phyloP scores from a whole-genome alignment of 1,140 invertebrate species.

The Pachypsylla venusta region DNA sequence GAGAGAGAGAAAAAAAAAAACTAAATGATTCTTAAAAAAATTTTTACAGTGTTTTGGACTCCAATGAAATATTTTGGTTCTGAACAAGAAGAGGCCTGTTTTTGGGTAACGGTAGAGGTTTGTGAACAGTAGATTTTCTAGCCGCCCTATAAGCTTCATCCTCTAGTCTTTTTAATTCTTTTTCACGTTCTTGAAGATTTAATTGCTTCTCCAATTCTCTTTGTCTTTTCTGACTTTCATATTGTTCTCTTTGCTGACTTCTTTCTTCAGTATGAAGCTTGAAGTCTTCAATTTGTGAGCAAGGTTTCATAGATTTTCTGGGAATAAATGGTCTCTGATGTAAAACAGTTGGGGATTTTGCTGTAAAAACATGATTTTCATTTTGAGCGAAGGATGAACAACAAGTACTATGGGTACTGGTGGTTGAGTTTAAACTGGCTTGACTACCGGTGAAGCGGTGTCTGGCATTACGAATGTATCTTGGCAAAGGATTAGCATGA shows the following conservation, averaged over 20 bases:
- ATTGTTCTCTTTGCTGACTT: conserved; percentile 1
- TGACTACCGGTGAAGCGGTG: not conserved
- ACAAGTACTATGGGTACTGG: not conserved
- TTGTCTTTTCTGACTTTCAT: not conserved
- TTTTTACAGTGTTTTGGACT: too few relatives aligned
- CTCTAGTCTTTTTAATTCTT: not conserved
- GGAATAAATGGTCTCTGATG: conserved; percentile 1
- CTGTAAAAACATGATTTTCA: conserved; percentile 6
- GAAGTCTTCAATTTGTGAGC: not conserved
- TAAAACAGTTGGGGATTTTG: not conserved
- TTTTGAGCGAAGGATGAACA: not conserved
- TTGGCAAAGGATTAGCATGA: conserved; percentile 8
- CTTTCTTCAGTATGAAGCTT: not conserved
- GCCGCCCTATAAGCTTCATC: not conserved
- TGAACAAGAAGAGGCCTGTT: not conserved
- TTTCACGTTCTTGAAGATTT: conserved; percentile 3
- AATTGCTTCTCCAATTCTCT: not conserved
- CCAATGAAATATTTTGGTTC: too few relatives aligned
- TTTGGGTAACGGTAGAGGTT: conserved; percentile 4
- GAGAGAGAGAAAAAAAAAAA: too few relatives aligned
- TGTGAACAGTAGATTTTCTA: conserved; percentile 1
- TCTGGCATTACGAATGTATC: not conserved
- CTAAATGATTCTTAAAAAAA: too few relatives aligned
- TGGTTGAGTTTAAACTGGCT: not conserved
- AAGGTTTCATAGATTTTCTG: conserved; percentile 2